Base-by-base conservation (phyloP, 2,888 invertebrate genomes). In the Eupeodes luniger region DNA sequence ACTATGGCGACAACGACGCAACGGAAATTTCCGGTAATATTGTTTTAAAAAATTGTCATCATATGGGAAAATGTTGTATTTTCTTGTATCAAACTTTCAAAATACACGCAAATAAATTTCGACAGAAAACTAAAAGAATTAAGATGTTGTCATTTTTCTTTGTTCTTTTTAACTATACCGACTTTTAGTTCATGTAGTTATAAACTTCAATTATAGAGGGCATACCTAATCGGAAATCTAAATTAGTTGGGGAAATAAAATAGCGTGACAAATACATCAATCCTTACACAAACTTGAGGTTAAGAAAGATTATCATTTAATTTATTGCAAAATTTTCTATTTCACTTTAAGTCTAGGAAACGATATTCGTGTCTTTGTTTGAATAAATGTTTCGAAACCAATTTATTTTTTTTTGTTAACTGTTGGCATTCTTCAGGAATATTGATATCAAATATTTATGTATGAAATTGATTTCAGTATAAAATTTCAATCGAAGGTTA, bases 21-120 rank as follows among this genome's bases (percentile, higher is more conserved):
- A 81, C 88, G 75, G 81, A 88, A 85, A 67, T 84, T 80, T 83
- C 83, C 86, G 86, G 83, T 80, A 59, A 36, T 36, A 3, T 59
- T n/a, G n/a, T 59, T 36, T 47, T 36, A 4, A 59, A 59, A 34
- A 59, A 59, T 36, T 49, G 12, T 5, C 14, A 14, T 14, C 57
- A 59, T 27, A n/a, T 59, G 59, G 59, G 59, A 59, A 59, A 59
- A 36, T 59, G 3, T 36, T 27, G 27, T 2, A 27, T 27, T 27
- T 59, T 59, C 14, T 16, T 59, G 14, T 14, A 59, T 59, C 36
- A n/a, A 59, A 59, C n/a, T 59, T 59, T 14, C 14, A 4, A 34
- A 7, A 9, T 34, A 6, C 4, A 40, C 40, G 40, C 40, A 51
- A 7, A 16, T 51, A 16, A 1, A 59, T 59, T 59, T 59, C 59